These are phyloP conservation scores for Lepidochrysops patricia DNA, from an alignment of 2,888 invertebrate species.

Conservation along the genomic window DNA sequence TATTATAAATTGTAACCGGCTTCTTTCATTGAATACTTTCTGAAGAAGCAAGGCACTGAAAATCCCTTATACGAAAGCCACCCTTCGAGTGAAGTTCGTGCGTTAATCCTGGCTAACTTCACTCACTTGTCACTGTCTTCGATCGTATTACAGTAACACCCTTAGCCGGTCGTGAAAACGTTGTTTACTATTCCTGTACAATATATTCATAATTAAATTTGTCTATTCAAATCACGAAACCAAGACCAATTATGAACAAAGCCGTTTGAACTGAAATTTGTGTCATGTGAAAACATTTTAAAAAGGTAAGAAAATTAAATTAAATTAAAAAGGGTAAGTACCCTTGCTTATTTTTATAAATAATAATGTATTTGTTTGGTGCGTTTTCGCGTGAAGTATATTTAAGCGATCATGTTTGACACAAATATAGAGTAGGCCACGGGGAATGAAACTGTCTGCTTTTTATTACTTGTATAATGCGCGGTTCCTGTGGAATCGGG, in stretches of 20 bases:
- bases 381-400: no score
- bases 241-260: not conserved
- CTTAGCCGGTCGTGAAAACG: not conserved
- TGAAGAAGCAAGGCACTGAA: not conserved
- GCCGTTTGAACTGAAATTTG: not conserved
- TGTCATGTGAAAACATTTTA: not conserved
- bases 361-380: no score
- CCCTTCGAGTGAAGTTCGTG: not conserved
- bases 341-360: no score
- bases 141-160: slow-evolving; percentile 5
- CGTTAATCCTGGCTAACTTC: not conserved
- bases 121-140: slow-evolving; percentile 1
- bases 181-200: not conserved
- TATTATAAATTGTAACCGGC: no score
- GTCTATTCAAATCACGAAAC: not conserved
- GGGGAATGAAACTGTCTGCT: no score
- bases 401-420: no score
- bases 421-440: no score
- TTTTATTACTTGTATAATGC: no score
- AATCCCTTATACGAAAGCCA: not conserved
- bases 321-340: not conserved
- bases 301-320: not conserved
- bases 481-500: no score
- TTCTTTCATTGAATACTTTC: not conserved
- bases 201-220: not conserved